Conservation (phyloP, 2,113 vertebrate species). For the Emydura subglobosa region DNA sequence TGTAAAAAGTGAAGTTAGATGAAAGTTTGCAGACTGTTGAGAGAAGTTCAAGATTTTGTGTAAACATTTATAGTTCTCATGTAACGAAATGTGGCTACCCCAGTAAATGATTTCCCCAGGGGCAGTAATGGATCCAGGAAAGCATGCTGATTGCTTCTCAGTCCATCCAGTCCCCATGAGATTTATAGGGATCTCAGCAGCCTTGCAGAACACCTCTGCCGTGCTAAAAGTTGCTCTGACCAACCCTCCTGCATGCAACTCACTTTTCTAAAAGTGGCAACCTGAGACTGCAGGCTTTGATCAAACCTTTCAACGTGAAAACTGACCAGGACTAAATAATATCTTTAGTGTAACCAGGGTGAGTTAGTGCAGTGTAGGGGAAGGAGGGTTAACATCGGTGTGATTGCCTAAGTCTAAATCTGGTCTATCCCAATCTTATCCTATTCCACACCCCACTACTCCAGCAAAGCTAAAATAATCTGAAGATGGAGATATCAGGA, state of each 20-base stretch:
- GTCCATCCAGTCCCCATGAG: not conserved
- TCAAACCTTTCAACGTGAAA: not conserved
- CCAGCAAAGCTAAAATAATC: slow-evolving; percentile 15
- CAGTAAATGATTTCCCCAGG: not conserved
- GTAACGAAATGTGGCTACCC: not conserved
- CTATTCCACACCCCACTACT: not conserved
- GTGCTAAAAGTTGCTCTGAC: slow-evolving; percentile 1
- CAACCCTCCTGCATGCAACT: not conserved
- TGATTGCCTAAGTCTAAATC: slow-evolving; percentile 40
- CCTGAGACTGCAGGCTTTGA: not conserved
- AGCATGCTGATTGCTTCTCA: not conserved
- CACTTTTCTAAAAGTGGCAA: not conserved
- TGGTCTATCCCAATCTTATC: not conserved
- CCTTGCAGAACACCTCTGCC: slow-evolving; percentile 9
- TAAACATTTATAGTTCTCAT: not conserved
- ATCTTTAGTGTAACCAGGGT: not conserved
- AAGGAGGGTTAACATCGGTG: slow-evolving; percentile 17
- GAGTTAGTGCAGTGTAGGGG: not conserved
- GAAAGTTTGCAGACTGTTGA: not conserved
- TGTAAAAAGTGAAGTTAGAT: not conserved
- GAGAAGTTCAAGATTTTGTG: not conserved
- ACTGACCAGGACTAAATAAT: not conserved
- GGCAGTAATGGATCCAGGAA: not conserved
- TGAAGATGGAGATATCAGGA: slow-evolving; percentile 6
- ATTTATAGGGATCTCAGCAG: not conserved